Evolutionary conservation across 2,888 invertebrate species (phyloP).

Genomic region (Zootermopsis nevadensis): DNA sequence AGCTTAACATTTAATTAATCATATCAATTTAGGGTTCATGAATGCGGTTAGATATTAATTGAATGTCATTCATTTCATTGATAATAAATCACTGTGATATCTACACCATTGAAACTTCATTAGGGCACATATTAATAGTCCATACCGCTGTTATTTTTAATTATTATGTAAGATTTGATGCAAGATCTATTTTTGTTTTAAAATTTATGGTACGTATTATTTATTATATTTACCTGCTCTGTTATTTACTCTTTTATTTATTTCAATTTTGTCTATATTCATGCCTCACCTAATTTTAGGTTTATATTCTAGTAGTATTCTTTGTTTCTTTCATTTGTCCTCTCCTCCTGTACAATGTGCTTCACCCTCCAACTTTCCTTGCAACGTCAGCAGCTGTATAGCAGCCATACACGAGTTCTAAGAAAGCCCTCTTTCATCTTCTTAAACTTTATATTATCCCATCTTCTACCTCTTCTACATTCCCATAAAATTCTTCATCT

Average conservation of each 20-base stretch:
- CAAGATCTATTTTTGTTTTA: too few relatives aligned
- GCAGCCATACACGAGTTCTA: neutral
- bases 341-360: neutral
- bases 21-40: too few relatives aligned
- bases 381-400: neutral
- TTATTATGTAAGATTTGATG: too few relatives aligned
- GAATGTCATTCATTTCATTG: too few relatives aligned
- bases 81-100: too few relatives aligned
- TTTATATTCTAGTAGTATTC: neutral
- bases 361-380: neutral
- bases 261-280: neutral
- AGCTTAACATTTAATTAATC: too few relatives aligned
- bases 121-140: too few relatives aligned
- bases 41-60: too few relatives aligned
- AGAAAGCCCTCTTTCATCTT: neutral
- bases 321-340: neutral
- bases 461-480: slow-evolving; percentile 4
- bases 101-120: too few relatives aligned
- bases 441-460: slow-evolving; percentile 27
- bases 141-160: too few relatives aligned
- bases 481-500: slow-evolving; percentile 2
- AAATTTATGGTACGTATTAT: too few relatives aligned
- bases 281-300: too few relatives aligned
- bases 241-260: neutral
- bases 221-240: neutral